A percentile compares a stretch with the other conserved stretches of the same genome.
Evolutionary conservation across 2,888 invertebrate species (phyloP).

Genomic region (Calameuta pallipes): DNA sequence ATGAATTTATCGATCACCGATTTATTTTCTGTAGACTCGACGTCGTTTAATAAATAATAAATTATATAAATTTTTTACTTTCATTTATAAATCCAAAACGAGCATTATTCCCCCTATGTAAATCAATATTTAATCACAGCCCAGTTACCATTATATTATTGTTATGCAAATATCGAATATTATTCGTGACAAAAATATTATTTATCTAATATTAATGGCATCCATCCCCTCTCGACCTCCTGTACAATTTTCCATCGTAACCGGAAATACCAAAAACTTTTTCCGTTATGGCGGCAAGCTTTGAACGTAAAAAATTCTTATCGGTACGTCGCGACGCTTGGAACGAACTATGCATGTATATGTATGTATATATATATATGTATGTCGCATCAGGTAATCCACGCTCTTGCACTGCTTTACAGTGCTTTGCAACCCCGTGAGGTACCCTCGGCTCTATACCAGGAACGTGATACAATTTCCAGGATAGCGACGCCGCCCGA

Average conservation of each 20-base stretch:
- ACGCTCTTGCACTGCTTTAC: not conserved
- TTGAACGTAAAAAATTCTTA: not conserved
- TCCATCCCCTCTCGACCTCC: not conserved
- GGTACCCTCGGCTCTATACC: not conserved
- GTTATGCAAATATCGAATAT: not conserved
- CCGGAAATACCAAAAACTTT: not conserved
- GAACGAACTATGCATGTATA: not conserved
- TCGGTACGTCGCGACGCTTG: not conserved
- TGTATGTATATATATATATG: not conserved
- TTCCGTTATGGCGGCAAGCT: not conserved
- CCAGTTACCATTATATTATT: not conserved
- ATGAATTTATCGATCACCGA: not conserved
- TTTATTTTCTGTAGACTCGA: not conserved
- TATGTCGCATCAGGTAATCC: not conserved
- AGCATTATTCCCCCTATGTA: not conserved
- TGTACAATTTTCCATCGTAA: not conserved
- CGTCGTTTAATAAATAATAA: not conserved
- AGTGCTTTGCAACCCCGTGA: not conserved
- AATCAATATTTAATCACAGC: not conserved
- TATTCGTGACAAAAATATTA: not conserved
- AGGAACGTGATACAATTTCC: not conserved
- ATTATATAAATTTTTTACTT: not conserved
- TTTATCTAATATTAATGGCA: not conserved
- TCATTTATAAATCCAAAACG: not conserved
- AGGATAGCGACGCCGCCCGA: not conserved